Conservation (phyloP, 1,140 invertebrate species). For the Rhopalosiphum padi region DNA sequence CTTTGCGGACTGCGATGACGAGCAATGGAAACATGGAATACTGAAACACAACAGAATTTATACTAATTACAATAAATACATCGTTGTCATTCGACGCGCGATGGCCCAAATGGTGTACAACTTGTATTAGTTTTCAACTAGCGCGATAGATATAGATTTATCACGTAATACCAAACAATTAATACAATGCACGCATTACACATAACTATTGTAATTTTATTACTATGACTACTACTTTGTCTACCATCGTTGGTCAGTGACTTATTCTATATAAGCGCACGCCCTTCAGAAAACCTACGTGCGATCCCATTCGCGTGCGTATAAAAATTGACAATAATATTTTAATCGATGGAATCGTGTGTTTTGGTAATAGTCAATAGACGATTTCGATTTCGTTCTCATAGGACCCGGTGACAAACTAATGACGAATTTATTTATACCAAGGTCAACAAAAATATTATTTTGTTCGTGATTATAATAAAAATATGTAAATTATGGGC, state of each 20-base stretch:
- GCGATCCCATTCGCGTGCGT: background rate
- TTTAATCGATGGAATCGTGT: background rate
- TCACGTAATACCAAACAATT: background rate
- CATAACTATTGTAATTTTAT: no score
- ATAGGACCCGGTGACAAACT: background rate
- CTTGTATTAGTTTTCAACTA: background rate
- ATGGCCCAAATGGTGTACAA: background rate
- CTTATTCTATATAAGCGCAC: background rate
- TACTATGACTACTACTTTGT: no score
- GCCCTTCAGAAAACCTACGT: background rate
- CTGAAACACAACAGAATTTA: background rate
- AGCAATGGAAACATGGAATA: background rate
- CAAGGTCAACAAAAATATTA: slow-evolving; percentile 9
- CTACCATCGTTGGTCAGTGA: background rate
- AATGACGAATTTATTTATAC: background rate
- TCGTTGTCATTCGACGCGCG: background rate
- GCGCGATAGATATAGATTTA: background rate
- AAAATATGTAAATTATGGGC: no score
- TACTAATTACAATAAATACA: background rate
- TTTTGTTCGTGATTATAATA: background rate
- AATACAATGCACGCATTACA: no score
- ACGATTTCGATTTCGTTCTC: background rate
- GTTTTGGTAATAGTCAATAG: background rate
- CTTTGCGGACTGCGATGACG: background rate
- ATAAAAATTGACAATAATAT: background rate